Evolutionary conservation across 2,888 invertebrate species (phyloP).

Genomic region (Phyllotreta striolata): DNA sequence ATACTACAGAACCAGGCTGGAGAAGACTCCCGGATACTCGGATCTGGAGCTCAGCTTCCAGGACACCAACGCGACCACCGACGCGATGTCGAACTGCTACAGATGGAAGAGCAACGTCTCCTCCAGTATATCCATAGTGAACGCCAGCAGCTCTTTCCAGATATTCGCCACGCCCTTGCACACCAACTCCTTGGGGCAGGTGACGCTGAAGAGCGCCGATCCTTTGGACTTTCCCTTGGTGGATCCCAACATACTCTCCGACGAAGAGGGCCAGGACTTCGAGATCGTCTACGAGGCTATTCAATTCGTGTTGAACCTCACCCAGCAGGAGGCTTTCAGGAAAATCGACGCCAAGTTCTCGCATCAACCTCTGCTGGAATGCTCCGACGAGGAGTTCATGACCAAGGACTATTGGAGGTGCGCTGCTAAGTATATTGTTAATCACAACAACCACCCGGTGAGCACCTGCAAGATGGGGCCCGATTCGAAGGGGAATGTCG

Average conservation of each 20-base stretch:
- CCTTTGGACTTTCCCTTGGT: slow-evolving; percentile 64
- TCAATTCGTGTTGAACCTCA: slow-evolving; percentile 58
- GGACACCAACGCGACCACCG: slow-evolving; percentile 22
- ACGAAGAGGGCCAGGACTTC: slow-evolving; percentile 60
- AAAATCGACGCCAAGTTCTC: slow-evolving; percentile 62
- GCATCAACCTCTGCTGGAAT: slow-evolving; percentile 58
- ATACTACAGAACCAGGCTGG: slow-evolving; percentile 33
- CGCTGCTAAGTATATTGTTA: slow-evolving; percentile 52
- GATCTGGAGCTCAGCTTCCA: slow-evolving; percentile 37
- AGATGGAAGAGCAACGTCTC: slow-evolving; percentile 26
- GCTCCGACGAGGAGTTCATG: slow-evolving; percentile 56
- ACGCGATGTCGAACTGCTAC: slow-evolving; percentile 16
- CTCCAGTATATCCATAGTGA: slow-evolving; percentile 9
- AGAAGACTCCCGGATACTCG: slow-evolving; percentile 25
- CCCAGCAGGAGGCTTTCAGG: slow-evolving; percentile 63
- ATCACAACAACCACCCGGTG: slow-evolving; percentile 52
- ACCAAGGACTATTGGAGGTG: slow-evolving; percentile 65
- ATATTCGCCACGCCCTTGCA: slow-evolving; percentile 48
- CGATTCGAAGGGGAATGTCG: slow-evolving; percentile 47
- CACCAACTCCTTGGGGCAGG: slow-evolving; percentile 67
- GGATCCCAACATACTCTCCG: slow-evolving; percentile 71
- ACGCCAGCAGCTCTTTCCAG: slow-evolving; percentile 35
- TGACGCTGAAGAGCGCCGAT: slow-evolving; percentile 53
- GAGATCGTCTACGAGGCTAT: slow-evolving; percentile 65
- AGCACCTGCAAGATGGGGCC: slow-evolving; percentile 38